Base-by-base conservation (phyloP, 2,113 vertebrate species). In the Alouatta palliata region DNA sequence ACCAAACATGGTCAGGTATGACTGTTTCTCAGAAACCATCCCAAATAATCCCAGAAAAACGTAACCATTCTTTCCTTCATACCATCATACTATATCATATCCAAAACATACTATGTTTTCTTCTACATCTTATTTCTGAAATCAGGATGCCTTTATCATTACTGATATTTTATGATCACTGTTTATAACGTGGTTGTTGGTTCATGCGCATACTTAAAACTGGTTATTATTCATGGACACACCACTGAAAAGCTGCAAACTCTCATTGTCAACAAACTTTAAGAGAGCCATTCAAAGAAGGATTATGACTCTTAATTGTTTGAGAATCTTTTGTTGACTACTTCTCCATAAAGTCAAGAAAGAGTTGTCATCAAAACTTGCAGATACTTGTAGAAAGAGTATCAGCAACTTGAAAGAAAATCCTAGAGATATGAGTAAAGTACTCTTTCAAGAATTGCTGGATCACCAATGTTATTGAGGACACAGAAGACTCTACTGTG, bases 341-440 rank as follows among this genome's bases (percentile, higher is more conserved):
- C 37, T 90, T 83, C 32, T 83, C 40, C 10, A 58, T 88, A 86
- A 64, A 37, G 47, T 75, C 3, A 73, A 71, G 56, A 88, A 95
- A 91, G 13, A 25, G 17, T 66, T 40, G n/a, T 66, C 7, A 13
- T 52, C 6, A 76, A 71, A 61, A 47, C 37, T 21, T 75, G 30
- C 3, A 84, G 45, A 54, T 87, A 87, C 25, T 85, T 61, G 8
- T 35, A 82, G 40, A 43, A 45, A 91, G 52, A 90, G 6, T 43
- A 90, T 37, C 27, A 71, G 20, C 49, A 90, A 68, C 54, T 84
- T 90, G 47, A 94, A 94, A 87, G 58, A 94, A 88, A 96, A 90
- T 80, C 35, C 14, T 71, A 71, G 71, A 58, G 37, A 93, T 4
- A 35, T 49, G 25, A 84, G 20, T 93, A 21, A 11, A 85, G 45